Evolutionary conservation across 2,888 invertebrate species (phyloP), one percentile per base, ranked within the genome.

Genomic region (Rhagonycha lutea): DNA sequence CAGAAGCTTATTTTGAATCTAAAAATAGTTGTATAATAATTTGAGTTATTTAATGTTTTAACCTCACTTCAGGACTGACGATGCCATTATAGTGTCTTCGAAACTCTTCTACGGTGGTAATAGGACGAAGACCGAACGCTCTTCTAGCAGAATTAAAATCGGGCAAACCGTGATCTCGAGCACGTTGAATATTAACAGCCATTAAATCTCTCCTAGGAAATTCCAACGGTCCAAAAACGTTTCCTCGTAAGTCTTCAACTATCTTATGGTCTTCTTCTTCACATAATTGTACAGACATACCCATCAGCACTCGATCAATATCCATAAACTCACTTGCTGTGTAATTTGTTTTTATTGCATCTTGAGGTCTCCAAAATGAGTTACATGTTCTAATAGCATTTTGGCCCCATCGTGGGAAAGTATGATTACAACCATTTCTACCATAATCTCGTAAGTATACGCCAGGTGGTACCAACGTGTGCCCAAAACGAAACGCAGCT

Each of bases 401-500:
- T 4, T 81, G 76, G 1, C 79, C 80, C 84, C 84, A 85, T n/a
- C 78, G 77, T 29, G 79, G 74, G 73, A 83, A 83, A 32, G 80
- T 80, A 10, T 83, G 78, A n/a, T 70, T 75, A 78, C 89, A 90
- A 14, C 84, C 84, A 18, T 87, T 84, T 71, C 86, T 84, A 4
- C 83, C 85, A 79, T 88, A 89, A 79, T 89, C 87, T 65, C 89
- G 79, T 62, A 89, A 81, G 79, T 90, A 89, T 0, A 90, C 90
- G 11, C 90, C 91, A 29, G 91, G 89, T 14, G 90, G 89, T 8
- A 91, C 91, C 47, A 91, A 83, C 3, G 91, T 91, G 80, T 91
- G 91, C 0, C 91, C 91, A 83, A 91, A 91, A 78, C 91, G 86
- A 87, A 91, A 91, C 4, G 91, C 91, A 7, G 91, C 91, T 8